A percentile compares a stretch with the other conserved stretches of the same genome.
phyloP scores from a whole-genome alignment of 2,113 vertebrate species.

The Desmodus rotundus region DNA sequence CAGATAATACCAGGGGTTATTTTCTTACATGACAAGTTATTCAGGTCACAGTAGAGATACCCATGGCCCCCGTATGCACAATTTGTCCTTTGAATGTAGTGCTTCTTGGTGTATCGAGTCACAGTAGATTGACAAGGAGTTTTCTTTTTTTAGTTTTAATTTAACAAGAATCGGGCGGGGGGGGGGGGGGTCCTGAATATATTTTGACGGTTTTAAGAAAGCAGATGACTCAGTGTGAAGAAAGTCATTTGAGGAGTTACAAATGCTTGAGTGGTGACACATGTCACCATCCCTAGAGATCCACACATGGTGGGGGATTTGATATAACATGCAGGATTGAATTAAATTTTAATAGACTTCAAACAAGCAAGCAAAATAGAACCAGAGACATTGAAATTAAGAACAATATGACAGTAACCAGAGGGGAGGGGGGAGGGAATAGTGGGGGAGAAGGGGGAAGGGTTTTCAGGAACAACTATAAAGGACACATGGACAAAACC shows the following conservation, averaged over 20 bases:
- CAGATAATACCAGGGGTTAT: neutral
- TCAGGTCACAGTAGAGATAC: neutral
- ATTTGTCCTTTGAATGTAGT: neutral
- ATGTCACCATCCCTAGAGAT: neutral
- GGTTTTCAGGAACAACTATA: no score
- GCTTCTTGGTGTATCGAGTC: neutral
- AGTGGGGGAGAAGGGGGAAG: no score
- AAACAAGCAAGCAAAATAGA: no score
- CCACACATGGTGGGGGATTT: neutral
- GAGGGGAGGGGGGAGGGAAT: no score
- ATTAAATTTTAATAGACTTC: neutral
- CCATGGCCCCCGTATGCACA: neutral
- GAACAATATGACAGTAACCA: no score
- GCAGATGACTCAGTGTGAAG: conserved; percentile 43
- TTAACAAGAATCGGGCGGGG: neutral
- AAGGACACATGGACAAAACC: no score
- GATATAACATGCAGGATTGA: neutral
- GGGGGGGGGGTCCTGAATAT: neutral
- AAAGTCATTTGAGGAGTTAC: conserved; percentile 4
- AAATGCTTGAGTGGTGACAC: conserved; percentile 28
- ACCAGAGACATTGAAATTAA: no score
- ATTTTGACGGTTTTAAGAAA: conserved; percentile 42
- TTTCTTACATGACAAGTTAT: neutral
- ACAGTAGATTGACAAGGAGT: neutral
- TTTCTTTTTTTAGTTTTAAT: neutral